Evolutionary conservation across 2,113 vertebrate species (phyloP).

Genomic region (Trochalopteron elliotii): DNA sequence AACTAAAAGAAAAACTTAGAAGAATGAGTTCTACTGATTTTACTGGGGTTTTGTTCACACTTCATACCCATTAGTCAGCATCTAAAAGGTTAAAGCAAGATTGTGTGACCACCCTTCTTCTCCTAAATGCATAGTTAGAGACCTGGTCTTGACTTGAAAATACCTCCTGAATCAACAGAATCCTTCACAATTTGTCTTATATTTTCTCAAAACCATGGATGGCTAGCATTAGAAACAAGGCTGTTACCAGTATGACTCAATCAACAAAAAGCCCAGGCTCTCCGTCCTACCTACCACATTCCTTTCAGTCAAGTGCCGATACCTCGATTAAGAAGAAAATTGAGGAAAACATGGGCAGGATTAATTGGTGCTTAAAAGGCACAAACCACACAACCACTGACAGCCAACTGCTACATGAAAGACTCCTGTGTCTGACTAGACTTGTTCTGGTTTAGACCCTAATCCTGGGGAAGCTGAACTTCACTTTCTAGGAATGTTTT

Average conservation of each 20-base stretch:
- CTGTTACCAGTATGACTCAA: background rate
- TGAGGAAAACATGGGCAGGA: background rate
- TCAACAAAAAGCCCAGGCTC: background rate
- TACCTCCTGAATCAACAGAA: background rate
- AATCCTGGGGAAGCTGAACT: conserved; percentile 28
- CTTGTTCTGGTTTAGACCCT: conserved; percentile 27
- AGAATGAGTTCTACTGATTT: background rate
- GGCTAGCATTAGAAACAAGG: background rate
- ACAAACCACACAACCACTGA: background rate
- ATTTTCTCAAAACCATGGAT: background rate
- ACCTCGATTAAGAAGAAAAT: background rate
- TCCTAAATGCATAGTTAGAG: background rate
- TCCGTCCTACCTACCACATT: background rate
- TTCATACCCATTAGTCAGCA: background rate
- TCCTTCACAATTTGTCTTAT: background rate
- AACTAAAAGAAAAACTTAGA: background rate
- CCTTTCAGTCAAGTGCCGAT: background rate
- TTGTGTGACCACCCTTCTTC: background rate
- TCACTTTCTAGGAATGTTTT: conserved; percentile 54
- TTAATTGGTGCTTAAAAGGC: background rate
- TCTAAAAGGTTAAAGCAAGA: conserved; percentile 4
- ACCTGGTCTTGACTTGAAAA: background rate
- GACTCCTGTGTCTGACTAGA: background rate
- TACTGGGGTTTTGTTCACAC: background rate
- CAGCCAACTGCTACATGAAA: background rate